Evolutionary conservation across 2,113 vertebrate genomes (phyloP).

Genomic region (Strigops habroptila): DNA sequence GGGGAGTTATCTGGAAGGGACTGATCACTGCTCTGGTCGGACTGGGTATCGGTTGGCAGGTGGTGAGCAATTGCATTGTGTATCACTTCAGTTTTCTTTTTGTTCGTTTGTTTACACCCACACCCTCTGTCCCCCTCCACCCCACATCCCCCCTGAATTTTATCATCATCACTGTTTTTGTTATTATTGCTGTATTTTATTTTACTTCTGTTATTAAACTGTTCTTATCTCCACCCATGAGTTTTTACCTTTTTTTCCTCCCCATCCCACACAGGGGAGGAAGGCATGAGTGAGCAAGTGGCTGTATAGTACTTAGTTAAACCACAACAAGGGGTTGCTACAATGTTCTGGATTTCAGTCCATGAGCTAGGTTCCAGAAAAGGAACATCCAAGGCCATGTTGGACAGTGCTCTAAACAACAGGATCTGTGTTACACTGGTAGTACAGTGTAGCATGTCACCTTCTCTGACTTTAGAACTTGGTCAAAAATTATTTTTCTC

Average conservation of each 20-base stretch:
- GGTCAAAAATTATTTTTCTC: background rate
- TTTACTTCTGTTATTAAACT: background rate
- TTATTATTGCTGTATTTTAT: background rate
- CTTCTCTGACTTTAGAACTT: background rate
- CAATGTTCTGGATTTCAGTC: background rate
- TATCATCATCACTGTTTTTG: background rate
- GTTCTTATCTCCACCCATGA: background rate
- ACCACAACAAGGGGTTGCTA: background rate
- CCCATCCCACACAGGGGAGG: background rate
- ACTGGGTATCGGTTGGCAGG: background rate
- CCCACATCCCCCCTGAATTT: background rate
- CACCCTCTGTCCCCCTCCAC: background rate
- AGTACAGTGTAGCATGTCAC: background rate
- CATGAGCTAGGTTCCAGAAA: background rate
- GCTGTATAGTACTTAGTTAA: background rate
- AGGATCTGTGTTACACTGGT: background rate
- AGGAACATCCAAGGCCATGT: background rate
- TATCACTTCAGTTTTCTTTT: background rate
- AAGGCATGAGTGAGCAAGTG: background rate
- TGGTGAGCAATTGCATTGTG: background rate
- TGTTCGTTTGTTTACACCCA: background rate
- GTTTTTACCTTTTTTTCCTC: background rate
- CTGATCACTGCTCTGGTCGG: background rate
- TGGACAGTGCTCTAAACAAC: background rate
- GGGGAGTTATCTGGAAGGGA: background rate